Conservation (phyloP, 2,888 invertebrate genomes). For the Acrocyrtus sp. region DNA sequence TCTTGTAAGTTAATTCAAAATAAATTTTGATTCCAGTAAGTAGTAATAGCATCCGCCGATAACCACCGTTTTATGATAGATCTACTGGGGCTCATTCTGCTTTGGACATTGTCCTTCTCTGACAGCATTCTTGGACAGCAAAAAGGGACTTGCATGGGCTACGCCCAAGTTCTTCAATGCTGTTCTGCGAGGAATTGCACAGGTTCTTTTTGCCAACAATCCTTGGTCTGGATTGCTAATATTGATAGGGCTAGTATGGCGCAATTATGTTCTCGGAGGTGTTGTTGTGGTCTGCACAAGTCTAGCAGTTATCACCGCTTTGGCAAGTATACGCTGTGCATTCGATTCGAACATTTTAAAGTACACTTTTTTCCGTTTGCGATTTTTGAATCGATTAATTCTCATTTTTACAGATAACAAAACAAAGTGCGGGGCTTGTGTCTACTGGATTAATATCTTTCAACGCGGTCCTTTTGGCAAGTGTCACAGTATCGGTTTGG, state of each 20-base stretch:
- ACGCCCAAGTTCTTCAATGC: constrained; percentile 65
- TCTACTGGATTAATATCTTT: constrained; percentile 60
- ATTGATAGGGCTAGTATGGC: constrained; percentile 65
- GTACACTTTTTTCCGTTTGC: neutral
- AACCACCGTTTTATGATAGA: too few relatives aligned
- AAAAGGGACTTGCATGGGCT: constrained; percentile 63
- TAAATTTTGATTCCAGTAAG: too few relatives aligned
- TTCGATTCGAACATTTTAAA: neutral
- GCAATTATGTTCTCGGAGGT: constrained; percentile 59
- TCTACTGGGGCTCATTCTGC: too few relatives aligned
- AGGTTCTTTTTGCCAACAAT: constrained; percentile 67
- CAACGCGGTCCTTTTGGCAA: constrained; percentile 64
- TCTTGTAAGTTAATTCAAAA: too few relatives aligned
- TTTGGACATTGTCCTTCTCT: constrained; percentile 59
- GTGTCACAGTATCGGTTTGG: constrained; percentile 64
- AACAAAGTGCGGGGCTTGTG: constrained; percentile 37
- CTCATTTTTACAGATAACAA: constrained; percentile 36
- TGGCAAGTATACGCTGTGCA: constrained; percentile 31
- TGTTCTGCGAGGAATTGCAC: constrained; percentile 66
- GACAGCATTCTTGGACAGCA: constrained; percentile 48
- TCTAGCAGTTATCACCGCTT: constrained; percentile 59
- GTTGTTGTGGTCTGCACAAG: constrained; percentile 51
- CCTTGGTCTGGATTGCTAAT: constrained; percentile 68
- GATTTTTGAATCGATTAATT: neutral
- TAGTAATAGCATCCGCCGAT: too few relatives aligned